Evolutionary conservation across 2,797 vertebrate species (phyloP).

Genomic region (Rhynchotus rufescens): DNA sequence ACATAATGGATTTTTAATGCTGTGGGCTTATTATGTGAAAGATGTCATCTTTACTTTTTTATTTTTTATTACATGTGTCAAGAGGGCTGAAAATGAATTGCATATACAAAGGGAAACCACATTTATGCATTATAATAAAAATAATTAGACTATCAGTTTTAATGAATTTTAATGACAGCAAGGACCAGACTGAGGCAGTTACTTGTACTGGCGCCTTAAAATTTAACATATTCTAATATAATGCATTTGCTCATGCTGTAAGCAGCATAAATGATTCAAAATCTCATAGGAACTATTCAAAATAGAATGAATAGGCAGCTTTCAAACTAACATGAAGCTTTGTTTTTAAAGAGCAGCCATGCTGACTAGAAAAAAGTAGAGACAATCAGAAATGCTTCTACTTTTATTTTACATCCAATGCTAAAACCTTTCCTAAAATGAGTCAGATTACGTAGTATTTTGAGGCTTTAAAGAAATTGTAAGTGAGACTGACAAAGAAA

Average conservation of each 20-base stretch:
- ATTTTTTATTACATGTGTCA: background rate
- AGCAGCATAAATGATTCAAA: background rate
- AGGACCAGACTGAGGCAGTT: background rate
- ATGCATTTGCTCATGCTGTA: background rate
- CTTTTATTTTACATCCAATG: constrained; percentile 7
- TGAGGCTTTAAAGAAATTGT: background rate
- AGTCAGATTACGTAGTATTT: background rate
- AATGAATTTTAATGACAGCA: background rate
- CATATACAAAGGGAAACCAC: background rate
- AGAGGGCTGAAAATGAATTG: background rate
- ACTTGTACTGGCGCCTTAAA: background rate
- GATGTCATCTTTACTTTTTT: background rate
- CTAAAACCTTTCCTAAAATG: constrained; percentile 10
- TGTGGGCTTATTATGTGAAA: background rate
- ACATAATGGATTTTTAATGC: background rate
- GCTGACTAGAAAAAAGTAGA: constrained; percentile 7
- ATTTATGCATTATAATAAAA: background rate
- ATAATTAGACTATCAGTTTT: background rate
- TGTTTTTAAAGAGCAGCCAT: background rate
- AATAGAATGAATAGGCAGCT: background rate
- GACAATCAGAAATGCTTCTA: background rate
- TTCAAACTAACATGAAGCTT: background rate
- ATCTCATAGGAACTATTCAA: background rate
- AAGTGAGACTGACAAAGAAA: background rate
- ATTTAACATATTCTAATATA: background rate